These are phyloP conservation scores for Phylloscopus whistleri DNA, from an alignment of 2,113 vertebrate species.

Conservation along the genomic window DNA sequence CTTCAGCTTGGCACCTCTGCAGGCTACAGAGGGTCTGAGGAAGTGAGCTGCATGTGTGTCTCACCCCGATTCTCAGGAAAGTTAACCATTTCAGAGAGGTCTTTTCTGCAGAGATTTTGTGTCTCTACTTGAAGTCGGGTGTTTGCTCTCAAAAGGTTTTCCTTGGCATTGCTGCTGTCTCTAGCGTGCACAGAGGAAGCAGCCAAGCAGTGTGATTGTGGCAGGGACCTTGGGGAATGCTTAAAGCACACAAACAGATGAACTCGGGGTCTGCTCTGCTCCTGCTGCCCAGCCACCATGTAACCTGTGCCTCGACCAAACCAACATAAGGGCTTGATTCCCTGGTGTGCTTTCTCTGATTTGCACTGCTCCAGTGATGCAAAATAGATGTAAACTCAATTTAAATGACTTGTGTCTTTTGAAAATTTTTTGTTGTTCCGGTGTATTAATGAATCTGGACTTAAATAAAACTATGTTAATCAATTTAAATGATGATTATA, in stretches of 20 bases:
- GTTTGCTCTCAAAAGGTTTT: not conserved
- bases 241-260: not conserved
- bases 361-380: not conserved
- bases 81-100: not conserved
- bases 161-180: not conserved
- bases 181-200: not conserved
- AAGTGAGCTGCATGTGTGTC: not conserved
- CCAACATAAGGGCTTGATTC: not conserved
- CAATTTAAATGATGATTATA: not conserved
- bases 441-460: not conserved
- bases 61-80: not conserved
- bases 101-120: not conserved
- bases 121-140: accelerated
- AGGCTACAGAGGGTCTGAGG: not conserved
- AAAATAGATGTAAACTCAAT: not conserved
- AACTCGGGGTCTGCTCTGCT: not conserved
- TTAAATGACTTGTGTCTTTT: not conserved
- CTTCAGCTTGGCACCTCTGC: not conserved
- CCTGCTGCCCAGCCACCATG: not conserved
- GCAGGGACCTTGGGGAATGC: not conserved
- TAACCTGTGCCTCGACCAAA: not conserved
- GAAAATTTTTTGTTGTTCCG: not conserved
- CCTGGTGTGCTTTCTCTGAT: not conserved
- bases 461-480: not conserved
- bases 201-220: not conserved